A percentile compares a stretch with the other conserved stretches of the same genome.
Conservation (phyloP, 2,113 vertebrate species). For the Progne subis region DNA sequence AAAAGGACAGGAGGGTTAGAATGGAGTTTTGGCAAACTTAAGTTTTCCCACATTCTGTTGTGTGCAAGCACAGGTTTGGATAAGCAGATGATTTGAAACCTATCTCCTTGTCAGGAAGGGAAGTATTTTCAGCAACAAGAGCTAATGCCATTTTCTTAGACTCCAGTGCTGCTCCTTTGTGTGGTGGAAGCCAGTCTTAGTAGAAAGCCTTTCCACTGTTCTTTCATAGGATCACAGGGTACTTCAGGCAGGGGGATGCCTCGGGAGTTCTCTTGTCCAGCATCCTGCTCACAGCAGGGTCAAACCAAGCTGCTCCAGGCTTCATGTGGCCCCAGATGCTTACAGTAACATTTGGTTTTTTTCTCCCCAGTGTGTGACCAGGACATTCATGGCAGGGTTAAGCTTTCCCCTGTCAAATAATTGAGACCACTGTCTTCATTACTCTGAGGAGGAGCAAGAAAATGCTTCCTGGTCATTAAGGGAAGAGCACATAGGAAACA, state of each 20-base stretch:
- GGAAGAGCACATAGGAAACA: background rate
- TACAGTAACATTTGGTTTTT: background rate
- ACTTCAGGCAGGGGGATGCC: background rate
- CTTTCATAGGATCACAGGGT: background rate
- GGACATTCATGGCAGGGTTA: background rate
- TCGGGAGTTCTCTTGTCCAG: background rate
- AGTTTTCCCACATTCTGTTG: background rate
- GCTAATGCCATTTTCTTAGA: background rate
- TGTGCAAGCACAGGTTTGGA: background rate
- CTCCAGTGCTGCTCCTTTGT: no score
- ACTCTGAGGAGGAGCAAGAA: background rate
- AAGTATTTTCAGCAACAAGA: background rate
- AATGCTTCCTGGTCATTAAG: background rate
- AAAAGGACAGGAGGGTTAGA: background rate
- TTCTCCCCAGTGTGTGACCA: background rate
- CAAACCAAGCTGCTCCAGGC: background rate
- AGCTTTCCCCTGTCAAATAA: background rate
- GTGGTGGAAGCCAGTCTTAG: background rate
- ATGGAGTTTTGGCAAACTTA: background rate
- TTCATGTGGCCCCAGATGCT: background rate
- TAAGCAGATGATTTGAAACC: background rate
- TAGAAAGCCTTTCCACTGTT: background rate
- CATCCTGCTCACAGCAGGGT: rapidly evolving
- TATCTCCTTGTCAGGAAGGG: background rate
- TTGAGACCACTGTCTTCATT: background rate